A percentile compares a stretch with the other conserved stretches of the same genome.
Conservation (phyloP, 2,113 vertebrate genomes). For the Neofelis nebulosa region DNA sequence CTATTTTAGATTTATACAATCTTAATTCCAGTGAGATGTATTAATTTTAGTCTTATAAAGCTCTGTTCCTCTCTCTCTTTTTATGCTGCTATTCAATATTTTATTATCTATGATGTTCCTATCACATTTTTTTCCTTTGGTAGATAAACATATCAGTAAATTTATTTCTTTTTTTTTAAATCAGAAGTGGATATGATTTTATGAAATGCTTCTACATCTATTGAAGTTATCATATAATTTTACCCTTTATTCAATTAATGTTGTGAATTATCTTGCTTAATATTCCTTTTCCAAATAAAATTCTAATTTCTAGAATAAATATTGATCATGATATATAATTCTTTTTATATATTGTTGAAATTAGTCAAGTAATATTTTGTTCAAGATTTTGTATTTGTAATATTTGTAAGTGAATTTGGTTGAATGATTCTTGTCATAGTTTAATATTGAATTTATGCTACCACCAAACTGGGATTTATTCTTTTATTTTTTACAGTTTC, state of each 20-base stretch:
- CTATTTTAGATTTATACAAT: background rate
- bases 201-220: background rate
- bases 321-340: background rate
- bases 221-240: background rate
- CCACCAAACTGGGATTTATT: background rate
- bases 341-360: background rate
- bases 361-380: background rate
- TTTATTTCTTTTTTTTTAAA: background rate
- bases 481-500: background rate
- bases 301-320: background rate
- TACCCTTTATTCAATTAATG: background rate
- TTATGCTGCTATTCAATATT: background rate
- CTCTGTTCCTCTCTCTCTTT: background rate
- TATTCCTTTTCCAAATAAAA: background rate
- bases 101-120: background rate
- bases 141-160: background rate
- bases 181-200: background rate
- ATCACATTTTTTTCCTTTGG: background rate
- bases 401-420: background rate
- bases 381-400: background rate
- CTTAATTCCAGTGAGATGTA: background rate
- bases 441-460: background rate
- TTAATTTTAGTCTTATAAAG: background rate
- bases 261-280: background rate
- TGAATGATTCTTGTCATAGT: background rate